Base-by-base conservation (phyloP, 2,797 vertebrate genomes). In the Pteronotus mesoamericanus region DNA sequence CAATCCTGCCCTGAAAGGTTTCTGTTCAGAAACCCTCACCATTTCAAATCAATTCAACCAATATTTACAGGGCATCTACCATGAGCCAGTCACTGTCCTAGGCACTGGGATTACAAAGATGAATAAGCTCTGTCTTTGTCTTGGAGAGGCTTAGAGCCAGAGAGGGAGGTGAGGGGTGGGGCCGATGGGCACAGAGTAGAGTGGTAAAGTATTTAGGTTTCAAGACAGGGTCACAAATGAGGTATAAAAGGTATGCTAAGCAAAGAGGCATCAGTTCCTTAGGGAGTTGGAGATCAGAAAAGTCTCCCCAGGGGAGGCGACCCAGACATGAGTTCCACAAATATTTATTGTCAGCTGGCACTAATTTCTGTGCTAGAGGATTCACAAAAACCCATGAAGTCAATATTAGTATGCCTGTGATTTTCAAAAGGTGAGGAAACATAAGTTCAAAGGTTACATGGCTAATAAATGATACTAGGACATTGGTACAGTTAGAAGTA, bases 371-470 rank as follows among this genome's bases (percentile, higher is more conserved):
- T 83, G 42, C 53, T 34, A 89, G 71, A 93, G 39, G 74, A 88
- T 95, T 96, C 84, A 51, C 57, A 57, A 89, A 92, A 75, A 11
- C 74, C 16, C 44, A n/a, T 61, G 88, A 94, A 66, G 34, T 66
- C 80, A 64, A 46, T 94, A 46, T 46, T 91, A 89, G 94, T 79
- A 92, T 83, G 79, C 44, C 64, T 68, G 87, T 59, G 94, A 92
- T 92, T 88, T 92, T 94, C 87, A 86, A 94, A 94, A 82, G 79
- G 71, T 44, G 22, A 84, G 26, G 15, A 95, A 61, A 93, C 22
- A 3, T 32, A 69, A 74, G 26, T 82, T 32, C 57, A 46, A 77
- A 91, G 21, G 64, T 77, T 53, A 29, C 53, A 37, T 42, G 44
- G 46, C 42, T 93, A 48, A 79, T 16, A 48, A 66, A 51, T 18